Percentiles rank a stretch among this genome's conserved stretches.
Conservation (phyloP, 2,888 invertebrate species). For the Sesia apiformis region DNA sequence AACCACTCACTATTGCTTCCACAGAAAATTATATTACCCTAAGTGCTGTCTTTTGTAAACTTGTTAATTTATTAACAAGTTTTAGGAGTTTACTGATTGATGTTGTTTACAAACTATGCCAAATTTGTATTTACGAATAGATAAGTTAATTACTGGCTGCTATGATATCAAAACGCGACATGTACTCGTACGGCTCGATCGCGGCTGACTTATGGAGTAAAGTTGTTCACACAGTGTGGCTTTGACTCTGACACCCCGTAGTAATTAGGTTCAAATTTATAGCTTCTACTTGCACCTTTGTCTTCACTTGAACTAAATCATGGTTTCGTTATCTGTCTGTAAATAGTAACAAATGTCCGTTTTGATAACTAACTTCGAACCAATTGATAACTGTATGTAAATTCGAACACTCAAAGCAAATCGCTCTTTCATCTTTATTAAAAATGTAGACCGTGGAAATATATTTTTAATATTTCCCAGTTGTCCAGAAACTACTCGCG, state of each 20-base stretch:
- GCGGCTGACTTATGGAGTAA: constrained; percentile 50
- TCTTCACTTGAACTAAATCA: constrained; percentile 15
- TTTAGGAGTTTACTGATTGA: too few species aligned
- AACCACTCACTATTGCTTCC: background rate
- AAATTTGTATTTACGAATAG: too few species aligned
- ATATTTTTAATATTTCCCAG: background rate
- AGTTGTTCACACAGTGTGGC: constrained; percentile 48
- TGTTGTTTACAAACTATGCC: too few species aligned
- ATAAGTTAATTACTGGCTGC: too few species aligned
- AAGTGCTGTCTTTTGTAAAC: too few species aligned
- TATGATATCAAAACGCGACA: too few species aligned
- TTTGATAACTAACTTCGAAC: background rate
- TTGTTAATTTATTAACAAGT: too few species aligned
- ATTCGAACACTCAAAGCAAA: background rate
- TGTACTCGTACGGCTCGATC: constrained; percentile 12
- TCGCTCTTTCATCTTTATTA: background rate
- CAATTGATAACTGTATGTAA: background rate
- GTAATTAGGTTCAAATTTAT: constrained; percentile 64
- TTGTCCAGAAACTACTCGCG: background rate
- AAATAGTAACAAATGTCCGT: background rate
- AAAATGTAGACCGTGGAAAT: background rate
- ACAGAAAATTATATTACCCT: background rate
- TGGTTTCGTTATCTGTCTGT: constrained; percentile 7
- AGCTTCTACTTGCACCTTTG: constrained; percentile 41
- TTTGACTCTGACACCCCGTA: constrained; percentile 59